These are phyloP conservation scores for Clamator glandarius DNA, from an alignment of 2,797 vertebrate genomes.

Conservation along the genomic window DNA sequence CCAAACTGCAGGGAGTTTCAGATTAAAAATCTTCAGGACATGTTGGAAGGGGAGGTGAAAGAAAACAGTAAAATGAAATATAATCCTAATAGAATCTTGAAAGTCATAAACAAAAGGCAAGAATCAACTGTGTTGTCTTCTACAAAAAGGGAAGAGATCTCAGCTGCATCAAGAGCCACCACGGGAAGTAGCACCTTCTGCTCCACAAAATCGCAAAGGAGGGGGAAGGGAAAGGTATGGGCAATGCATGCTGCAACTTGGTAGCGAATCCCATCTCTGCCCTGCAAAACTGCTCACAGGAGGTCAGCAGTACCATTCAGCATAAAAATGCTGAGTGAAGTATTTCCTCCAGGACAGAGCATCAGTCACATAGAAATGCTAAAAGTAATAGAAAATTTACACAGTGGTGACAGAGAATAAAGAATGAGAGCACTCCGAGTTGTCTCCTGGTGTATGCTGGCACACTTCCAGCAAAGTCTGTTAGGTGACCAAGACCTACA, in stretches of 20 bases:
- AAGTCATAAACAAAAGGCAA: slow-evolving; percentile 56
- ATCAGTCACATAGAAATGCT: background rate
- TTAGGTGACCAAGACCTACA: slow-evolving; percentile 32
- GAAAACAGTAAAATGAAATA: slow-evolving; percentile 20
- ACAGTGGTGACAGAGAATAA: background rate
- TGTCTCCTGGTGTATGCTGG: background rate
- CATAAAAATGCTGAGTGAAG: background rate
- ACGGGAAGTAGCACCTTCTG: slow-evolving; percentile 51
- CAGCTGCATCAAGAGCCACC: slow-evolving; percentile 38
- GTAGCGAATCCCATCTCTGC: background rate
- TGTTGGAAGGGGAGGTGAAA: background rate
- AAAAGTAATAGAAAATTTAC: background rate
- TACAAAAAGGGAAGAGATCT: slow-evolving; percentile 27
- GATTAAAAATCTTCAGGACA: background rate
- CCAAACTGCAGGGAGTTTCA: background rate
- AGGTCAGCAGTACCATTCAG: background rate
- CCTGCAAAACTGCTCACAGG: background rate
- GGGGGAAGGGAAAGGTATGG: background rate
- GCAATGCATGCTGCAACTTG: background rate
- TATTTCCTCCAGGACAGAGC: background rate
- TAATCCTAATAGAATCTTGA: slow-evolving; percentile 35
- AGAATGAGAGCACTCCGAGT: background rate
- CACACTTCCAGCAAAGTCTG: background rate
- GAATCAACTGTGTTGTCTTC: slow-evolving; percentile 18
- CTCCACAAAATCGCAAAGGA: background rate